Base-by-base conservation (phyloP, 2,888 invertebrate genomes). In the Atherix ibis region DNA sequence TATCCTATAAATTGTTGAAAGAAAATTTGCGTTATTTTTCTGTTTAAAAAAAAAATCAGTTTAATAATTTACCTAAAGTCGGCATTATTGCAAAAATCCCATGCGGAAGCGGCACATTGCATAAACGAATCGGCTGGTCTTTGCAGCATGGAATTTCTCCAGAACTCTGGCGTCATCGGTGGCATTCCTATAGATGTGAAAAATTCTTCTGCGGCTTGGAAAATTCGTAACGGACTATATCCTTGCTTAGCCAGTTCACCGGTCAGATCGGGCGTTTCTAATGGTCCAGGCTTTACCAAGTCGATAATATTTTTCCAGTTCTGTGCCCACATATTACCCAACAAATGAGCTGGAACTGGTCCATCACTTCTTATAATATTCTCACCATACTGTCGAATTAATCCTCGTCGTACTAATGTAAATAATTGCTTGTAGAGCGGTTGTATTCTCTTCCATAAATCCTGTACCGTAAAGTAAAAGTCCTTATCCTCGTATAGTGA, bases 321-420 rank as follows among this genome's bases (percentile, higher is more conserved):
- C 53, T 85, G 84, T 0, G 76, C 76, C 84, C 84, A 85, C 71
- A 84, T 73, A 56, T 84, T 81, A 10, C 87, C 88, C 10, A 89
- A 53, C 10, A 89, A 52, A 63, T 89, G 88, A 0, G 83, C 82
- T 0, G 89, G 88, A 35, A 91, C 71, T 0, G 85, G 83, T 0
- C 85, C 84, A 37, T 78, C 76, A 4, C 63, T 54, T 15, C 73
- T 56, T 2, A 77, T 56, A 1, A 53, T 63, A 29, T 65, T 62
- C 15, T 68, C 66, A 0, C 77, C 76, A 44, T 82, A 81, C 27
- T 68, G 53, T 34, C 69, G 64, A 5, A 69, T 62, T 15, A 89
- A 56, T 42, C 73, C 72, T 19, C 72, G 62, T 27, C 88, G 62
- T 0, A 85, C 84, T 44, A 81, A 89, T 0, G 85, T 81, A 52